These are phyloP conservation scores for Ricordea florida DNA, from an alignment of 92 coral and sea anemone species.

Conservation along the genomic window DNA sequence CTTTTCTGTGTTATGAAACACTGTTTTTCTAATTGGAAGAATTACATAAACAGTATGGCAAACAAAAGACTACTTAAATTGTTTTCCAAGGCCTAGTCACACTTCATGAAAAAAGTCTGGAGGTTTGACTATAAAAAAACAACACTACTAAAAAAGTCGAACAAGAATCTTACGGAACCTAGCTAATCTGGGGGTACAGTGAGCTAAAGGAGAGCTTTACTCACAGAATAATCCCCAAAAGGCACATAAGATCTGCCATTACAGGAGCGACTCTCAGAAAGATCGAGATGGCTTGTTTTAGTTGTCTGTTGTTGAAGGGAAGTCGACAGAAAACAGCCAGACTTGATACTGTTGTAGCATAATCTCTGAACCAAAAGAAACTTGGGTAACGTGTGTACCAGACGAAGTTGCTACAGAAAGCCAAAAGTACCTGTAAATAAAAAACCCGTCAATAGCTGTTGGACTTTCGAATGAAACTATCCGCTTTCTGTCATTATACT, in stretches of 20 bases:
- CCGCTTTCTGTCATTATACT: no score
- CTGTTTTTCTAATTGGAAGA: no score
- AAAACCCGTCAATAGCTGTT: no score
- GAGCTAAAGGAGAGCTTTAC: neutral
- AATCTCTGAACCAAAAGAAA: constrained; percentile 59
- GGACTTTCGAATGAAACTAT: no score
- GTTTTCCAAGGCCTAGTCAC: no score
- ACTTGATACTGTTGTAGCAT: constrained; percentile 70
- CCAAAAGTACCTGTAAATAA: constrained; percentile 52
- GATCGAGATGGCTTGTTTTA: constrained; percentile 81
- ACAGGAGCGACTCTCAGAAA: constrained; percentile 77
- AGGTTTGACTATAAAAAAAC: neutral
- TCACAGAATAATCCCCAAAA: constrained; percentile 80
- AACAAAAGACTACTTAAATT: no score
- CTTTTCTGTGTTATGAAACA: no score
- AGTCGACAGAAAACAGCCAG: constrained; percentile 86
- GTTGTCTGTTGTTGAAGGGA: constrained; percentile 81
- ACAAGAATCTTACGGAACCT: no score
- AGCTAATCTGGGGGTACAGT: neutral
- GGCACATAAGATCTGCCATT: constrained; percentile 79
- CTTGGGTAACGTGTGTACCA: constrained; percentile 70
- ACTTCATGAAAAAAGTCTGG: no score
- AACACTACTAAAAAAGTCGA: neutral
- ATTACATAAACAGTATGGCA: no score
- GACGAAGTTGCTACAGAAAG: constrained; percentile 72